Conservation (phyloP, 2,113 vertebrate genomes). For the Struthio camelus region DNA sequence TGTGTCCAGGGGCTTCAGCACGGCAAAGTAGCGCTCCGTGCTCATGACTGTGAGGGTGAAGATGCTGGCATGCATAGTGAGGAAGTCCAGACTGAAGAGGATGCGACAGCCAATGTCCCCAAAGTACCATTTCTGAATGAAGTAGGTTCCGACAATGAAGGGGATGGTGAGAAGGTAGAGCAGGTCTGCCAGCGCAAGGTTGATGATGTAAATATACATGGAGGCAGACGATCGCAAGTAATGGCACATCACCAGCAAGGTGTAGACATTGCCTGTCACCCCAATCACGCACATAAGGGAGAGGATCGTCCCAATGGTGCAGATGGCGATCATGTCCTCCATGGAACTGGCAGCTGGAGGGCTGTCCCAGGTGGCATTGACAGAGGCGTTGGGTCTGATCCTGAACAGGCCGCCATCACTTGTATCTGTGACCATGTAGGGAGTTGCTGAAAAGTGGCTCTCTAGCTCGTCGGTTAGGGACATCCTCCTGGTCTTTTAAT, state of each 20-base stretch:
- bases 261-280: slow-evolving; percentile 89
- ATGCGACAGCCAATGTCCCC: slow-evolving; percentile 84
- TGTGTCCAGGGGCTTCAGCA: slow-evolving; percentile 89
- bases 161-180: slow-evolving; percentile 91
- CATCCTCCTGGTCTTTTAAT: slow-evolving; percentile 43
- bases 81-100: slow-evolving; percentile 90
- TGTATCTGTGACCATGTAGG: slow-evolving; percentile 72
- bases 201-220: slow-evolving; percentile 95
- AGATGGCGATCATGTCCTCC: slow-evolving; percentile 84
- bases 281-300: slow-evolving; percentile 89
- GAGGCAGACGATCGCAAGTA: slow-evolving; percentile 87
- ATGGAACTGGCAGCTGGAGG: slow-evolving; percentile 1
- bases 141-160: slow-evolving; percentile 90
- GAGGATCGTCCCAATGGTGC: slow-evolving; percentile 85
- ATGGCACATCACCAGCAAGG: slow-evolving; percentile 90
- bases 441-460: slow-evolving; percentile 35
- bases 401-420: slow-evolving; percentile 71
- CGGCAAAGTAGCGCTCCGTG: slow-evolving; percentile 89
- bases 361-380: slow-evolving; percentile 57
- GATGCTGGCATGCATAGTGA: slow-evolving; percentile 94
- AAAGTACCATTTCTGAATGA: slow-evolving; percentile 90
- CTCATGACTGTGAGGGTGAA: slow-evolving; percentile 93
- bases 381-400: slow-evolving; percentile 52
- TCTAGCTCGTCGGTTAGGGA: slow-evolving; percentile 38
- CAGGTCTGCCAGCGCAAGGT: slow-evolving; percentile 88